Evolutionary conservation across 2,888 invertebrate genomes (phyloP).

Genomic region (Scaptomyza parva): DNA sequence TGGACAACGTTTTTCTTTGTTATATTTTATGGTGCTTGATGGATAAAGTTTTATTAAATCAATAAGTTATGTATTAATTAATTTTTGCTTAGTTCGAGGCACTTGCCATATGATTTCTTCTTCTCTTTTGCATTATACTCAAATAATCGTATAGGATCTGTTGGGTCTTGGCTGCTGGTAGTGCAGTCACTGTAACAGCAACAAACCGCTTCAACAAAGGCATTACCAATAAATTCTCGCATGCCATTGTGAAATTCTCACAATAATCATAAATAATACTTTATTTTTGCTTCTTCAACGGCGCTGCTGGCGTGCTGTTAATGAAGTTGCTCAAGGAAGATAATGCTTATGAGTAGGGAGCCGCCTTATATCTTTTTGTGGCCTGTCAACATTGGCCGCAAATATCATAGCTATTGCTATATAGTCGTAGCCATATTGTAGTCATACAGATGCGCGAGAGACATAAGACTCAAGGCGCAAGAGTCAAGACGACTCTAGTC

Average conservation of each 20-base stretch:
- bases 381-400: constrained; percentile 66
- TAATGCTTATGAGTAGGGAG: constrained; percentile 18
- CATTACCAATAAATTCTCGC: constrained; percentile 82
- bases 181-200: constrained; percentile 20
- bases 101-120: too few species aligned
- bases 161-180: constrained; percentile 18
- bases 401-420: constrained; percentile 49
- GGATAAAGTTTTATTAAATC: too few species aligned
- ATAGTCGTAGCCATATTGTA: constrained; percentile 1
- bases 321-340: constrained; percentile 68
- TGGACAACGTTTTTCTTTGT: too few species aligned
- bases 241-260: constrained; percentile 83
- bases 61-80: too few species aligned
- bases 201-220: constrained; percentile 45
- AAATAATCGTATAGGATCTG: constrained; percentile 13
- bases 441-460: constrained; percentile 16
- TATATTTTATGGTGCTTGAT: too few species aligned
- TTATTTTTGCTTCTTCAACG: constrained; percentile 79
- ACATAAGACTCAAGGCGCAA: constrained; percentile 6
- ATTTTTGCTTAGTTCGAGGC: too few species aligned
- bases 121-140: too few species aligned
- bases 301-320: constrained; percentile 52
- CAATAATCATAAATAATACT: constrained; percentile 82
- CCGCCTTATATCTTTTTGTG: constrained; percentile 44
- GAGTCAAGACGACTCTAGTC: constrained; percentile 20